phyloP scores from a whole-genome alignment of 2,797 vertebrate species.

The Pyrocephalus nanus region DNA sequence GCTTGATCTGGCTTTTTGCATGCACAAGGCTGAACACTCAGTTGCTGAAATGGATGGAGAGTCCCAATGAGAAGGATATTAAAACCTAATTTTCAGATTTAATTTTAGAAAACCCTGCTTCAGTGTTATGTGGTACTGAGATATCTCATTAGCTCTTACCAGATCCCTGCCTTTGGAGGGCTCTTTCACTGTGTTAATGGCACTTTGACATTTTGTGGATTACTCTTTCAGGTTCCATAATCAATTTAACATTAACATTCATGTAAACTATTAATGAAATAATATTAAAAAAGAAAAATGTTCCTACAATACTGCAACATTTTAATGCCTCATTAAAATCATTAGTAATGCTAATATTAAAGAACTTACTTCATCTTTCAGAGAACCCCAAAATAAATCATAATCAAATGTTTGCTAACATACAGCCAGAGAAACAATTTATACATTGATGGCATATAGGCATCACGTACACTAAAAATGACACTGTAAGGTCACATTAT shows the following conservation, averaged over 20 bases:
- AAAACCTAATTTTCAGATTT: constrained; percentile 54
- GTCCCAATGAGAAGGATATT: constrained; percentile 38
- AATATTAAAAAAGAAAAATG: constrained; percentile 84
- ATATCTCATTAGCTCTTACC: constrained; percentile 28
- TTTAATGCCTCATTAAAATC: constrained; percentile 88
- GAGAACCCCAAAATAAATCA: constrained; percentile 83
- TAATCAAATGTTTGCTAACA: constrained; percentile 82
- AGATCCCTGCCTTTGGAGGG: constrained; percentile 46
- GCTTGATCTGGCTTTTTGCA: background rate
- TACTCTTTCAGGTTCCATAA: constrained; percentile 76
- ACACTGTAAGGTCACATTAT: constrained; percentile 69
- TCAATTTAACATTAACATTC: constrained; percentile 79
- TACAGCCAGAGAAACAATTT: constrained; percentile 81
- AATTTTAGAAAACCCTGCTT: constrained; percentile 51
- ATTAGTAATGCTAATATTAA: constrained; percentile 86
- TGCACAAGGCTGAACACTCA: background rate
- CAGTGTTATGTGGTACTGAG: constrained; percentile 20
- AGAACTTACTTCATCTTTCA: constrained; percentile 83
- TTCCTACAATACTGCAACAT: constrained; percentile 81
- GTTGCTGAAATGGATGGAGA: constrained; percentile 6
- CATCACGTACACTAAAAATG: constrained; percentile 66
- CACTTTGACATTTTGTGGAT: constrained; percentile 72
- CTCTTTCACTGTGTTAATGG: constrained; percentile 58
- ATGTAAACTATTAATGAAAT: constrained; percentile 84
- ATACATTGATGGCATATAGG: constrained; percentile 69